phyloP scores from a whole-genome alignment of 1,140 invertebrate genomes.

The Nomia melanderi region DNA sequence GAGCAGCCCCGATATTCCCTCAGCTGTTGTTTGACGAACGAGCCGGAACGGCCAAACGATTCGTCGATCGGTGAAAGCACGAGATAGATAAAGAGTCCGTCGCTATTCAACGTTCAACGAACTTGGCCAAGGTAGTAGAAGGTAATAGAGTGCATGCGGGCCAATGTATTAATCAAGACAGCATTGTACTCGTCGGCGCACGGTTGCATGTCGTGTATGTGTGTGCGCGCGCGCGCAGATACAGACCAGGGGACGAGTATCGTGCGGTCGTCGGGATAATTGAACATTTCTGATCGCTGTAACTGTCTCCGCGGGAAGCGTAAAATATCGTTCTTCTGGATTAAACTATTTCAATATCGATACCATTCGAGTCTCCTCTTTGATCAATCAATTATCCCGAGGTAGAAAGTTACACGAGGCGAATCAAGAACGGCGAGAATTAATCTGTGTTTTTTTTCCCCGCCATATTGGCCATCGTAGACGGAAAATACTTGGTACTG shows the following conservation, averaged over 20 bases:
- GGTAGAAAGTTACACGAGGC: conserved; percentile 28
- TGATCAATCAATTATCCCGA: conserved; percentile 54
- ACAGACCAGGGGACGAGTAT: conserved; percentile 29
- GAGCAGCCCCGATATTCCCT: conserved; percentile 41
- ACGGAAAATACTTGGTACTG: conserved; percentile 95
- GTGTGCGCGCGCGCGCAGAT: not conserved
- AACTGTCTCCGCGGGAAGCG: not conserved
- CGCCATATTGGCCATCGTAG: conserved; percentile 77
- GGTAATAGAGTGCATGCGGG: conserved; percentile 49
- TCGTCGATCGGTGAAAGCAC: conserved; percentile 51
- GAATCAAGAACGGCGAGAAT: conserved; percentile 6
- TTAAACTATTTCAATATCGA: conserved; percentile 32
- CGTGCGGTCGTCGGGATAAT: conserved; percentile 56
- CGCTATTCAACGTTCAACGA: conserved; percentile 51
- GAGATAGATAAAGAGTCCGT: conserved; percentile 50
- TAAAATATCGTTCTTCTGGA: conserved; percentile 28
- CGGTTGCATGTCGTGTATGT: not conserved
- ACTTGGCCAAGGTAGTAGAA: conserved; percentile 46
- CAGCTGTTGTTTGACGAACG: conserved; percentile 55
- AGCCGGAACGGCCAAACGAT: conserved; percentile 38
- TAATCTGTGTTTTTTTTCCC: conserved; percentile 42
- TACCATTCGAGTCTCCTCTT: not conserved
- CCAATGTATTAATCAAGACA: conserved; percentile 51
- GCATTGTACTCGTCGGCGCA: conserved; percentile 55
- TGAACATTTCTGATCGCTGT: conserved; percentile 34